Conservation (phyloP, 2,797 vertebrate species). For the Microctenopoma lineatum region DNA sequence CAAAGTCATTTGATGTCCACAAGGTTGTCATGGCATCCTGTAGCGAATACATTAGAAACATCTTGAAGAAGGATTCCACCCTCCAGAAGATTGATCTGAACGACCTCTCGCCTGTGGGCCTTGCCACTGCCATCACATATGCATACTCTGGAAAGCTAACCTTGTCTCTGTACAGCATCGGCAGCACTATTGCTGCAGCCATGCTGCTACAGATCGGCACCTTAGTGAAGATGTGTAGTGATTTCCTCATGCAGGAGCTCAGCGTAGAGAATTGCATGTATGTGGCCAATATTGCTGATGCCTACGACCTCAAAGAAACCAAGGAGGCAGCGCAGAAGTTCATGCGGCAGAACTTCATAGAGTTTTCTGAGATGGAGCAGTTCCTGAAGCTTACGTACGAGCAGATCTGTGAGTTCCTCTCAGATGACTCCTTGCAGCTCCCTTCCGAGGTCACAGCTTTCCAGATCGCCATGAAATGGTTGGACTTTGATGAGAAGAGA, state of each 20-base stretch:
- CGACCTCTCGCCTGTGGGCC: slow-evolving; percentile 92
- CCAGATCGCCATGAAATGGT: slow-evolving; percentile 98
- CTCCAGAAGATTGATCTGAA: slow-evolving; percentile 93
- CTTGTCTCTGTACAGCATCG: slow-evolving; percentile 95
- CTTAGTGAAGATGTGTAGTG: slow-evolving; percentile 98
- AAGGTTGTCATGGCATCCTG: slow-evolving; percentile 98
- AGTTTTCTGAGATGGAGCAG: slow-evolving; percentile 98
- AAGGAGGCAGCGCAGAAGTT: slow-evolving; percentile 94
- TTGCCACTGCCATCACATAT: slow-evolving; percentile 95
- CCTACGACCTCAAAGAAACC: slow-evolving; percentile 92
- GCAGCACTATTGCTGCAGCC: slow-evolving; percentile 96
- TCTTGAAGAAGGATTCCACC: slow-evolving; percentile 92
- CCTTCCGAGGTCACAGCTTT: slow-evolving; percentile 98
- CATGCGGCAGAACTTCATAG: slow-evolving; percentile 97
- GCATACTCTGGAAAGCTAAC: slow-evolving; percentile 98
- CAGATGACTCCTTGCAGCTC: slow-evolving; percentile 94
- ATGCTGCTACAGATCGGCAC: slow-evolving; percentile 92
- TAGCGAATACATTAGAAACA: slow-evolving; percentile 93
- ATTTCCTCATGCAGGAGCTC: slow-evolving; percentile 96
- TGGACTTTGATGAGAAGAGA: slow-evolving; percentile 98
- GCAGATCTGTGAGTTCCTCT: slow-evolving; percentile 97
- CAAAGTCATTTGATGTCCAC: slow-evolving; percentile 96
- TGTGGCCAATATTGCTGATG: slow-evolving; percentile 94
- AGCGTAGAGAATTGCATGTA: slow-evolving; percentile 99
- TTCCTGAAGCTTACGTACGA: slow-evolving; percentile 99